Percentiles rank a stretch among this genome's conserved stretches.
These are phyloP conservation scores for Brachyalestes nurse DNA, from an alignment of 2,797 vertebrate genomes.

Conservation along the genomic window DNA sequence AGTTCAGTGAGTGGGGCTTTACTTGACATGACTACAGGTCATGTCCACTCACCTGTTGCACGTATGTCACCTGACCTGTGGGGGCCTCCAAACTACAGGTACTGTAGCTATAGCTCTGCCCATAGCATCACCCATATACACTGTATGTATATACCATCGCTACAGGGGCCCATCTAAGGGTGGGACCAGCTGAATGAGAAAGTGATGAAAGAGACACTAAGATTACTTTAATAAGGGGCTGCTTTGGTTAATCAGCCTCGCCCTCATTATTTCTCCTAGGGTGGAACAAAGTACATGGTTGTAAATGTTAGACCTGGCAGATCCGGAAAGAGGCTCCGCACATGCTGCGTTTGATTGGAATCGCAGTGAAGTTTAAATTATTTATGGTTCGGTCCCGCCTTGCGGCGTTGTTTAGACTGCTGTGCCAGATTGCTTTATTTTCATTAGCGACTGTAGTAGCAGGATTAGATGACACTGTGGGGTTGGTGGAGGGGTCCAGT, in stretches of 20 bases:
- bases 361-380: constrained; percentile 67
- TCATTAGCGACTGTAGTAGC: constrained; percentile 58
- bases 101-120: too few species aligned
- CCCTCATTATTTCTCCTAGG: background rate
- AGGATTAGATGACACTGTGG: constrained; percentile 56
- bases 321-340: background rate
- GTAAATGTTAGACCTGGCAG: background rate
- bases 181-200: background rate
- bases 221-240: background rate
- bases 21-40: too few species aligned
- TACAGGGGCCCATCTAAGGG: background rate
- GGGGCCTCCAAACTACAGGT: too few species aligned
- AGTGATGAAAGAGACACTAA: background rate
- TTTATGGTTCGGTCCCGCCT: constrained; percentile 69
- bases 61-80: too few species aligned
- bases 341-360: constrained; percentile 13
- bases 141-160: background rate
- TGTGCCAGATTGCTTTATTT: constrained; percentile 72
- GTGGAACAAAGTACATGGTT: constrained; percentile 8
- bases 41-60: too few species aligned
- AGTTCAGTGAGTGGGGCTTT: too few species aligned
- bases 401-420: constrained; percentile 68
- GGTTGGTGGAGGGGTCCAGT: constrained; percentile 30
- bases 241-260: background rate
- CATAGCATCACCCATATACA: too few species aligned